These are phyloP conservation scores for Sphaeramia orbicularis DNA, from an alignment of 2,797 vertebrate species.

Conservation along the genomic window DNA sequence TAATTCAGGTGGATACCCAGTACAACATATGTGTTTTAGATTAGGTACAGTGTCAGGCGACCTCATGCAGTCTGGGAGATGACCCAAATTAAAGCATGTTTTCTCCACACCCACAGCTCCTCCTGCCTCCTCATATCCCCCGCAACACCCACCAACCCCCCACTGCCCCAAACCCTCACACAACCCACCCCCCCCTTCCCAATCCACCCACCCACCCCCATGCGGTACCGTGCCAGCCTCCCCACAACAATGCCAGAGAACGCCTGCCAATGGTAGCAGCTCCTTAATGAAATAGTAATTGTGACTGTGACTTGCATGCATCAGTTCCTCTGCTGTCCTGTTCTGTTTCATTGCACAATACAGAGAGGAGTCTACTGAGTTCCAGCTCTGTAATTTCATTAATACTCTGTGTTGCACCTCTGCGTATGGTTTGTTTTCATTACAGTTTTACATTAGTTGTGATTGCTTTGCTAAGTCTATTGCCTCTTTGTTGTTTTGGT, in stretches of 20 bases:
- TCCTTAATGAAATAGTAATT: conserved; percentile 86
- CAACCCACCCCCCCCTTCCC: conserved; percentile 34
- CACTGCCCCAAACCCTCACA: conserved; percentile 22
- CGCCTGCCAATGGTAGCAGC: conserved; percentile 74
- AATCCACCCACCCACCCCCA: conserved; percentile 47
- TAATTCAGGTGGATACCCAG: conserved; percentile 81
- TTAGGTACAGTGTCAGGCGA: conserved; percentile 75
- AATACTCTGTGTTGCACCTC: conserved; percentile 68
- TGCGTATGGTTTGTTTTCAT: conserved; percentile 69
- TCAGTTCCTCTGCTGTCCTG: conserved; percentile 72
- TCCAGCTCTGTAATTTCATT: conserved; percentile 71
- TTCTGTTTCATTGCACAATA: conserved; percentile 63
- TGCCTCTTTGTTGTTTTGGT: conserved; percentile 38
- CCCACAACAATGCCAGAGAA: conserved; percentile 68
- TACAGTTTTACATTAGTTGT: conserved; percentile 58
- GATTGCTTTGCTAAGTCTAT: conserved; percentile 41
- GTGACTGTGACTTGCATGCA: conserved; percentile 80
- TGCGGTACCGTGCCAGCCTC: conserved; percentile 69
- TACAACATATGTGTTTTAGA: conserved; percentile 82
- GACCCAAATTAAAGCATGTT: conserved; percentile 84
- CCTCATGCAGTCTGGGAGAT: conserved; percentile 79
- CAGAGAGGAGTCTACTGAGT: conserved; percentile 55
- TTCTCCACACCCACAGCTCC: conserved; percentile 58
- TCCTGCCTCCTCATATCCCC: conserved; percentile 48
- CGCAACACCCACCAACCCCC: conserved; percentile 4